Conservation (phyloP, 1,140 invertebrate species). For the Bombyx mandarina region DNA sequence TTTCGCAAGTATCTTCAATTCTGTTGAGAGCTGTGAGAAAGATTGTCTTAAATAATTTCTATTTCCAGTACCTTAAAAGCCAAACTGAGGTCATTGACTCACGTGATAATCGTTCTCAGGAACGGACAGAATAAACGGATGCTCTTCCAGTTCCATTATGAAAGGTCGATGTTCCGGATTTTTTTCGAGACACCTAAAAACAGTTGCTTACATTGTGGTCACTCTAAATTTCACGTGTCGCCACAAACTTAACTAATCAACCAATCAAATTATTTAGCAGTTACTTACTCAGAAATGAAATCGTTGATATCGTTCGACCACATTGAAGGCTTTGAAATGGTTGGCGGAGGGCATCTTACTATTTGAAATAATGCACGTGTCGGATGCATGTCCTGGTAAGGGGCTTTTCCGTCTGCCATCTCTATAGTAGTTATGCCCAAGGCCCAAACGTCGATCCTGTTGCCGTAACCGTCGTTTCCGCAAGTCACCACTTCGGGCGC, state of each 20-base stretch:
- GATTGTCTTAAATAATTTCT: slow-evolving; percentile 1
- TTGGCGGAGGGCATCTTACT: slow-evolving; percentile 88
- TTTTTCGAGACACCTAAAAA: slow-evolving; percentile 86
- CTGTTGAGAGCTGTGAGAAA: slow-evolving; percentile 66
- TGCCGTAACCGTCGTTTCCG: slow-evolving; percentile 74
- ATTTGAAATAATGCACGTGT: slow-evolving; percentile 90
- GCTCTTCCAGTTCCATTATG: slow-evolving; percentile 86
- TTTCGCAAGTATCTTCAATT: slow-evolving; percentile 74
- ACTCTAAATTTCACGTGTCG: no score
- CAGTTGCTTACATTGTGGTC: background rate
- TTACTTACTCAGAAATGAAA: slow-evolving; percentile 72
- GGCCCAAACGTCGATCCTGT: slow-evolving; percentile 91
- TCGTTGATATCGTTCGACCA: slow-evolving; percentile 87
- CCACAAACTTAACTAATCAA: no score
- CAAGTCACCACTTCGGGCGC: slow-evolving; percentile 82
- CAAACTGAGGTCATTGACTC: slow-evolving; percentile 34
- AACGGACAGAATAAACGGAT: slow-evolving; percentile 84
- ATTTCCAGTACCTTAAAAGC: background rate
- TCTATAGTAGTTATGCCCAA: slow-evolving; percentile 94
- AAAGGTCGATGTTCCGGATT: slow-evolving; percentile 91
- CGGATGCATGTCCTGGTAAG: slow-evolving; percentile 88
- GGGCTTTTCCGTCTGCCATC: slow-evolving; percentile 88
- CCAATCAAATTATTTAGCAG: no score
- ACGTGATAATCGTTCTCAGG: slow-evolving; percentile 85
- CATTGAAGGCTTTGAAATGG: slow-evolving; percentile 79